These are phyloP conservation scores for Drosophila pegasa DNA, from an alignment of 2,888 invertebrate species.

Conservation along the genomic window DNA sequence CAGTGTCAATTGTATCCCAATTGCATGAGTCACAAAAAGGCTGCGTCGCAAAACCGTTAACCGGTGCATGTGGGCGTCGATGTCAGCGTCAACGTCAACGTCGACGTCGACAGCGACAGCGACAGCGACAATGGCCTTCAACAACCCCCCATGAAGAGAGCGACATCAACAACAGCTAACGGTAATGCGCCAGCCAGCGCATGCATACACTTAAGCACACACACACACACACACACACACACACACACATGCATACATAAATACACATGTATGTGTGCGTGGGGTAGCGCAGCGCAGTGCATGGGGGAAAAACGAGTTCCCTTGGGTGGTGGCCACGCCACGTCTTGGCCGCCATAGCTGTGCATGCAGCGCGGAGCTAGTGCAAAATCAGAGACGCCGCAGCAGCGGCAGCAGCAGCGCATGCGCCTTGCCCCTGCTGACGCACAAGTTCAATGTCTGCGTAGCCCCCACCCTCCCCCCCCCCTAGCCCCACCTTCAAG, in stretches of 20 bases:
- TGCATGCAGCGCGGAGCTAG: conserved; percentile 32
- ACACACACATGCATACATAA: conserved; percentile 10
- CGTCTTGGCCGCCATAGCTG: conserved; percentile 25
- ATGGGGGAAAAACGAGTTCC: conserved; percentile 71
- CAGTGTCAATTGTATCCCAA: conserved; percentile 48
- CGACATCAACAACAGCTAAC: conserved; percentile 46
- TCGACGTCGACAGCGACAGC: conserved; percentile 30
- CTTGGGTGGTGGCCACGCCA: conserved; percentile 65
- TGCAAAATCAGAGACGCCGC: conserved; percentile 40
- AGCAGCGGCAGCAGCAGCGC: conserved; percentile 43
- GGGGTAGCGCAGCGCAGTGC: conserved; percentile 47
- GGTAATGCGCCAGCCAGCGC: conserved; percentile 55
- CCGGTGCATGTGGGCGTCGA: conserved; percentile 74
- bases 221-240: neutral
- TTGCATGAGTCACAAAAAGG: conserved; percentile 67
- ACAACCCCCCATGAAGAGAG: conserved; percentile 76
- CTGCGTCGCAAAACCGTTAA: conserved; percentile 49
- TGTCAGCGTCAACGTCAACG: conserved; percentile 52
- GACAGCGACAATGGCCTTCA: conserved; percentile 69
- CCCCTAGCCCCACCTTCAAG: no score
- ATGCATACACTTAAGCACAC: conserved; percentile 20
- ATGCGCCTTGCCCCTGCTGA: conserved; percentile 52
- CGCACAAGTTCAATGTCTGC: conserved; percentile 63
- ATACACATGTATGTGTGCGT: conserved; percentile 25
- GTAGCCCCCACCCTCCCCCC: neutral